Percentiles rank a stretch among this genome's conserved stretches.
These are phyloP conservation scores for Nemotelus pantherinus DNA, from an alignment of 2,888 invertebrate genomes.

Conservation along the genomic window DNA sequence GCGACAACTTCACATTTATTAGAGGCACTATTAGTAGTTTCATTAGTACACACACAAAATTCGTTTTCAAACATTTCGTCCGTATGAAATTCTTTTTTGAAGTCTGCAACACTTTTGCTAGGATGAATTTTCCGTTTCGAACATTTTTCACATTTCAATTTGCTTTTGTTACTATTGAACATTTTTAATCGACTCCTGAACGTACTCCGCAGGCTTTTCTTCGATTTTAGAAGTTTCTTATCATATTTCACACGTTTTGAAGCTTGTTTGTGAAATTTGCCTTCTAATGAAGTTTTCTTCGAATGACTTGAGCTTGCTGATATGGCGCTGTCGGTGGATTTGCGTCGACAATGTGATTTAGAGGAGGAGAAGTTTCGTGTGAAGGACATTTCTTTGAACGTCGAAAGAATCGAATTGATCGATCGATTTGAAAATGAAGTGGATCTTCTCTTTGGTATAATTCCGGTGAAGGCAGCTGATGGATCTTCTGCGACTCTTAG, in stretches of 20 bases:
- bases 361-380: constrained; percentile 55
- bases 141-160: constrained; percentile 61
- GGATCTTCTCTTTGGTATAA: constrained; percentile 59
- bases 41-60: constrained; percentile 57
- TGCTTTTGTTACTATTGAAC: constrained; percentile 53
- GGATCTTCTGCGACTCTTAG: constrained; percentile 6
- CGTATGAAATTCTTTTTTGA: constrained; percentile 60
- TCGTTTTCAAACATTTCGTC: constrained; percentile 50
- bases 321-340: constrained; percentile 7
- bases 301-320: background rate
- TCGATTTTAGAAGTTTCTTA: constrained; percentile 31
- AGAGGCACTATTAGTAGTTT: constrained; percentile 40
- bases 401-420: constrained; percentile 60
- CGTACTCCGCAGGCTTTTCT: constrained; percentile 59
- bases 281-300: constrained; percentile 49
- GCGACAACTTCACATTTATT: constrained; percentile 52
- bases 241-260: constrained; percentile 37
- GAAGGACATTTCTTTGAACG: constrained; percentile 61
- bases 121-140: constrained; percentile 63
- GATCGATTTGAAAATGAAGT: constrained; percentile 63
- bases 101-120: constrained; percentile 61
- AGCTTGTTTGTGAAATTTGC: constrained; percentile 56
- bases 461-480: constrained; percentile 1
- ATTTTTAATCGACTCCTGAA: constrained; percentile 60
- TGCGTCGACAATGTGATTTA: constrained; percentile 31